Evolutionary conservation across 2,797 vertebrate species (phyloP).

Genomic region (Schizopygopsis pylzovi): DNA sequence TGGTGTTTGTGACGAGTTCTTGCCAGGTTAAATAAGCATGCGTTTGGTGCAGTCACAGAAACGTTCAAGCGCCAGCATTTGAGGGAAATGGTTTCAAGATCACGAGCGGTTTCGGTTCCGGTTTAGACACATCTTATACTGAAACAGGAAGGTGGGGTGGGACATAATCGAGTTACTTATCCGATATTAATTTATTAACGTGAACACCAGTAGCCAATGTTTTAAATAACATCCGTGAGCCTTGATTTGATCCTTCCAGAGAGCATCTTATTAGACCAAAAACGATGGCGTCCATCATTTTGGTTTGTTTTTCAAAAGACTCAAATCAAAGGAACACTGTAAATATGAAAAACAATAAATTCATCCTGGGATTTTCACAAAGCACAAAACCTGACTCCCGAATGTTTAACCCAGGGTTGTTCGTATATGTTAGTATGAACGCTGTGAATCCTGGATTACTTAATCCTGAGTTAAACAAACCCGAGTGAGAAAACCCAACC

Average conservation of each 20-base stretch:
- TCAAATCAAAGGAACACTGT: neutral
- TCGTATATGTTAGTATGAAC: too few relatives aligned
- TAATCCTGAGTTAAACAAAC: conserved; percentile 4
- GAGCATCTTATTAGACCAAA: neutral
- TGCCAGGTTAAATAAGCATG: neutral
- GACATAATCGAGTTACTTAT: neutral
- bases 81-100: neutral
- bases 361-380: neutral
- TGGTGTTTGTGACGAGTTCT: too few relatives aligned
- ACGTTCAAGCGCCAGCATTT: neutral
- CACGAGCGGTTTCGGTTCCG: neutral
- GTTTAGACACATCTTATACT: neutral
- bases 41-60: neutral
- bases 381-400: neutral
- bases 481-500: neutral
- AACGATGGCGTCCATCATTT: too few relatives aligned
- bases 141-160: conserved; percentile 10
- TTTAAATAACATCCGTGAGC: neutral
- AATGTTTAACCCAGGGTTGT: neutral
- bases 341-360: neutral
- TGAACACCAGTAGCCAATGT: neutral
- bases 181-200: neutral
- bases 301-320: neutral
- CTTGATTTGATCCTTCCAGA: neutral
- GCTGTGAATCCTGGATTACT: neutral